Evolutionary conservation across 2,113 vertebrate genomes (phyloP).

Genomic region (Nothoprocta perdicaria): DNA sequence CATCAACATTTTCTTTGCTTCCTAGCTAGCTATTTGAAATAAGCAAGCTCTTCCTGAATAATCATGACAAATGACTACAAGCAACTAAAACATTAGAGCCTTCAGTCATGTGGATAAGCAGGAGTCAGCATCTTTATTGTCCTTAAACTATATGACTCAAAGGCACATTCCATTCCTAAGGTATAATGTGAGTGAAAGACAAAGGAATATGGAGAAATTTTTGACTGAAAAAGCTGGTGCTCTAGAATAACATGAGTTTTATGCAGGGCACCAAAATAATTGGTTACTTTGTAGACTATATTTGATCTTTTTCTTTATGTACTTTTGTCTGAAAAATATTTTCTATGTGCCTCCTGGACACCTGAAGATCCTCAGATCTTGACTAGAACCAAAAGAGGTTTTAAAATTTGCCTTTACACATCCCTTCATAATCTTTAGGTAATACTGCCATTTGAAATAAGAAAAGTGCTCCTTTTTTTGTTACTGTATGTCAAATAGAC

Average conservation of each 20-base stretch:
- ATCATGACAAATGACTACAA: not conserved
- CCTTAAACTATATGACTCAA: not conserved
- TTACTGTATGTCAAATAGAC: not conserved
- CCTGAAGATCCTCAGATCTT: not conserved
- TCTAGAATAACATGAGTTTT: not conserved
- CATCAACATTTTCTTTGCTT: not conserved
- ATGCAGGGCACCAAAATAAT: not conserved
- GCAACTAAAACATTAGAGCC: not conserved
- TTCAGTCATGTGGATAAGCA: not conserved
- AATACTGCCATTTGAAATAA: not conserved
- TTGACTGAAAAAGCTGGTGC: not conserved
- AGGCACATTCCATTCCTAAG: not conserved
- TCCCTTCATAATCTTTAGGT: not conserved
- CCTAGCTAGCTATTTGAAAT: not conserved
- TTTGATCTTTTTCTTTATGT: not conserved
- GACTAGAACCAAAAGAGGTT: not conserved
- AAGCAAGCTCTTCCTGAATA: not conserved
- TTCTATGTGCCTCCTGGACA: not conserved
- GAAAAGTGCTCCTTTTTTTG: accelerated
- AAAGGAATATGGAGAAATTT: not conserved
- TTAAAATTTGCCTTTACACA: not conserved
- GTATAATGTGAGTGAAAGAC: not conserved
- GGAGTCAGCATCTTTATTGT: not conserved
- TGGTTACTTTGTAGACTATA: not conserved
- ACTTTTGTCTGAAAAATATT: not conserved